Percentiles rank a stretch among this genome's conserved stretches.
Conservation (phyloP, 1,140 invertebrate genomes). For the Lineus longissimus region DNA sequence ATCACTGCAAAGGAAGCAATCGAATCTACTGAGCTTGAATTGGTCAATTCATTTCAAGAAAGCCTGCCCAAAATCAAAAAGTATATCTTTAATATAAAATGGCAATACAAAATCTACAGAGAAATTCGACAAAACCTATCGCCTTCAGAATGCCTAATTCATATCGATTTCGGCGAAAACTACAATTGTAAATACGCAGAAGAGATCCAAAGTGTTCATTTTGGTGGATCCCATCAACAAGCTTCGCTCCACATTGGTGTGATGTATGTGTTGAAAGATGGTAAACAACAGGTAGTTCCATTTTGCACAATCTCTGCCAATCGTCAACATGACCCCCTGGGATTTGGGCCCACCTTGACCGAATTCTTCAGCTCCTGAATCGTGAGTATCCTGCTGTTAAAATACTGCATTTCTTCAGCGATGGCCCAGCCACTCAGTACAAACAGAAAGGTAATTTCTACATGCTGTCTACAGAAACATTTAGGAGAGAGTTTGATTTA, state of each 20-base stretch:
- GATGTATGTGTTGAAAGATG: conserved; percentile 8
- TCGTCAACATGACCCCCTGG: conserved; percentile 13
- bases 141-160: conserved; percentile 8
- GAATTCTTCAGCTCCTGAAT: not conserved
- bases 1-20: too few relatives aligned
- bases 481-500: conserved; percentile 7
- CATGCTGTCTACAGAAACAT: conserved; percentile 10
- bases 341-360: conserved; percentile 14
- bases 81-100: conserved; percentile 15
- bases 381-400: not conserved
- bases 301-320: conserved; percentile 14
- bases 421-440: conserved; percentile 12
- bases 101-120: conserved; percentile 12
- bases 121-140: not conserved
- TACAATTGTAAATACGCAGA: conserved; percentile 16
- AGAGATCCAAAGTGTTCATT: conserved; percentile 24
- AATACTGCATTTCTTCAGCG: conserved; percentile 9
- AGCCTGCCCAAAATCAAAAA: not conserved
- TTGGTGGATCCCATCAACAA: conserved; percentile 20
- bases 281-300: not conserved
- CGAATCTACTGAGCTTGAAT: too few relatives aligned
- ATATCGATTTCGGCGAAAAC: conserved; percentile 24
- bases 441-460: conserved; percentile 23
- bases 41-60: not conserved
- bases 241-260: conserved; percentile 21